Base-by-base conservation (phyloP, 2,797 vertebrate genomes). In the Pangasius macronema region DNA sequence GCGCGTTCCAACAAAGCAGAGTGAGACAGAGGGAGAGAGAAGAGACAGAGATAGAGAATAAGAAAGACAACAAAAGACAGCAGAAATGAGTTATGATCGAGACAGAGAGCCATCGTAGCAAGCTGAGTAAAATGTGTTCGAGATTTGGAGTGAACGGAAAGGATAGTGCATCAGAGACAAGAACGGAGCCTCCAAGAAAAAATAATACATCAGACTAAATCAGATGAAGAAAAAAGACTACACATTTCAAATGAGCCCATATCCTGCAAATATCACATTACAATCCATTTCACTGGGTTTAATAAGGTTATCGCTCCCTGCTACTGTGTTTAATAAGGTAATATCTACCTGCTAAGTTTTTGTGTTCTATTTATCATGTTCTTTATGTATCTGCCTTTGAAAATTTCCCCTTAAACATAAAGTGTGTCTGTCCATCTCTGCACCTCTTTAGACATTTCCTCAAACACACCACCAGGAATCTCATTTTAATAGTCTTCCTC, bases 1-100 rank as follows among this genome's bases (percentile, higher is more conserved):
- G 75, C 82, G 88, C 86, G 89, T 91, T 70, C 61, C 72, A 72
- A 59, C 79, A 79, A 75, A 85, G 46, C 79, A 86, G 51, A 68
- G 86, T 11, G 87, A 86, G 83, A 63, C 61, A 63, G n/a, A 88
- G 39, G n/a, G 24, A 76, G 53, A 36, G 20, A 82, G 22, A 46
- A 18, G 27, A 57, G 24, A 59, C 53, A 84, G 51, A 61, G 33
- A 82, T 18, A 46, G 49, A 55, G 83, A 67, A 42, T 30, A 33
- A 53, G n/a, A 39, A 24, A 33, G n/a, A 49, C 33, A 79, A 55
- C n/a, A 89, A 30, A 55, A 83, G 39, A 85, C 36, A 73, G 65
- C 85, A 86, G 84, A 63, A 39, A 36, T 36, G 13, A 67, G 30
- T 79, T 51, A 79, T 5, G 46, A 24, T 65, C 7, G 39, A 83